Evolutionary conservation across 2,888 invertebrate species (phyloP).

Genomic region (Hemaris fuciformis): DNA sequence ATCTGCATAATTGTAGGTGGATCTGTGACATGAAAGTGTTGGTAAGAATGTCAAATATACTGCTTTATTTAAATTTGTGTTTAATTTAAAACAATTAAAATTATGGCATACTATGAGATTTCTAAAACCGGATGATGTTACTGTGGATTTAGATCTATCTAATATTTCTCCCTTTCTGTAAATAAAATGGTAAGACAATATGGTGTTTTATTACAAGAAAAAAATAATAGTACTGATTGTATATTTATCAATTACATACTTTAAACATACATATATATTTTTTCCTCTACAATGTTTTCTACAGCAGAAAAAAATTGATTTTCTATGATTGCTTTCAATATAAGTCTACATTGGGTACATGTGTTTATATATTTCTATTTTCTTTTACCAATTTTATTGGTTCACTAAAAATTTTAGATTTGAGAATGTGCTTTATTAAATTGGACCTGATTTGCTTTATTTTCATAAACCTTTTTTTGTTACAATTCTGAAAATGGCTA

Average conservation of each 20-base stretch:
- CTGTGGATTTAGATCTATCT: background rate
- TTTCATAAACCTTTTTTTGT: background rate
- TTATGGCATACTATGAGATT: no score
- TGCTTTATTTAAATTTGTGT: constrained; percentile 35
- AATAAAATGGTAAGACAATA: constrained; percentile 10
- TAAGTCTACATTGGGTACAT: constrained; percentile 16
- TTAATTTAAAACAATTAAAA: constrained; percentile 31
- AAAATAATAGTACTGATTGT: constrained; percentile 41
- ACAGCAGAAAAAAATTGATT: constrained; percentile 61
- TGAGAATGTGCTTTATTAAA: constrained; percentile 9
- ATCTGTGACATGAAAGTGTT: constrained; percentile 29
- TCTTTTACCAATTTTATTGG: constrained; percentile 36
- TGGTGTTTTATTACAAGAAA: constrained; percentile 16
- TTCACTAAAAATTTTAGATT: constrained; percentile 19
- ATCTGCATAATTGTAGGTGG: constrained; percentile 16
- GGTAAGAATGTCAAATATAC: constrained; percentile 50
- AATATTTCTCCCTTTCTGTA: background rate
- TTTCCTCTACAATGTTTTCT: constrained; percentile 69
- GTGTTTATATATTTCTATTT: constrained; percentile 15
- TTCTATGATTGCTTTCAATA: constrained; percentile 44
- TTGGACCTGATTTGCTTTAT: constrained; percentile 22
- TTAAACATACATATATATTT: constrained; percentile 65
- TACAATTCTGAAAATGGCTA: background rate
- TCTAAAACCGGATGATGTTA: no score
- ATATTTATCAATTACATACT: constrained; percentile 69